These are phyloP conservation scores for Greenwoodochromis staneri DNA, from an alignment of 2,113 vertebrate genomes.

Conservation along the genomic window DNA sequence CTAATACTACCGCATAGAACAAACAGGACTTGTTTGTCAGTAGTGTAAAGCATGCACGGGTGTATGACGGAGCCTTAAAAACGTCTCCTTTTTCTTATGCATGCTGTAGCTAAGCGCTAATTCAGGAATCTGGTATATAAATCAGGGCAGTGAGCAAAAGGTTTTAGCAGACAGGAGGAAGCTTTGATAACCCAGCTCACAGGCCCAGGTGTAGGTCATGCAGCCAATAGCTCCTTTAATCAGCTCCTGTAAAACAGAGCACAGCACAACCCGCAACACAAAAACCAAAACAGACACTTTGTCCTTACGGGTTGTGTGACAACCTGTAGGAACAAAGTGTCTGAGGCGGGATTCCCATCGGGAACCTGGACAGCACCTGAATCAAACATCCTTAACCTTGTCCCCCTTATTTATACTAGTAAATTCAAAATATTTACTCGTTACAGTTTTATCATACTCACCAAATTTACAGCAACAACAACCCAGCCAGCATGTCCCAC, in stretches of 20 bases:
- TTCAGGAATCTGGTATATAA: background rate
- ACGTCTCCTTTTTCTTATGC: background rate
- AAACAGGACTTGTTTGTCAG: background rate
- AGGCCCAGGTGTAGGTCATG: background rate
- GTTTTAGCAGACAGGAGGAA: background rate
- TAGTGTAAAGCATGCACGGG: background rate
- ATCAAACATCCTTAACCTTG: background rate
- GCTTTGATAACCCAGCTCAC: background rate
- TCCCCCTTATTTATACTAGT: background rate
- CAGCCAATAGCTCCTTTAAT: background rate
- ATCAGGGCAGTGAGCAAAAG: background rate
- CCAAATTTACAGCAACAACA: background rate
- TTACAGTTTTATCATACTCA: background rate
- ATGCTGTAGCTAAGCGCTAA: background rate
- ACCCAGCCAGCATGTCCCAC: background rate
- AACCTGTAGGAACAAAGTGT: background rate
- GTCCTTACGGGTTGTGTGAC: rapidly evolving
- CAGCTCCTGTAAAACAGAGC: background rate
- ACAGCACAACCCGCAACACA: background rate
- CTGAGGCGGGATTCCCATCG: background rate
- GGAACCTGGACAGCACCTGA: background rate
- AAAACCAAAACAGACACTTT: background rate
- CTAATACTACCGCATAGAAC: rapidly evolving
- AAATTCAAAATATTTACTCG: background rate
- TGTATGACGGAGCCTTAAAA: background rate